A percentile compares a stretch with the other conserved stretches of the same genome.
Conservation (phyloP, 2,888 invertebrate genomes). For the Synergus gifuensis region DNA sequence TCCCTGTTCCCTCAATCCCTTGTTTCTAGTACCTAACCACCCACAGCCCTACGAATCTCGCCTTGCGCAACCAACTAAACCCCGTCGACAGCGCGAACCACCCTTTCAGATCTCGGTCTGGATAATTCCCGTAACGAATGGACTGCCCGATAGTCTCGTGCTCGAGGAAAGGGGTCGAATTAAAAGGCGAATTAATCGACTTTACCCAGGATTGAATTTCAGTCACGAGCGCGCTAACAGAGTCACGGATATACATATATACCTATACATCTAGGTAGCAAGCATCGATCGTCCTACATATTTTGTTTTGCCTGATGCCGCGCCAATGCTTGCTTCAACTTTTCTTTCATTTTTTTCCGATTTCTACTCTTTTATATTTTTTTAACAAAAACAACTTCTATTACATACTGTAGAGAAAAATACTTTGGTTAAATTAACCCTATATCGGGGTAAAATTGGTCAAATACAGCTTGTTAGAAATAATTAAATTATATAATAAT, state of each 20-base stretch:
- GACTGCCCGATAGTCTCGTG: slow-evolving; percentile 58
- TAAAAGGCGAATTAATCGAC: slow-evolving; percentile 68
- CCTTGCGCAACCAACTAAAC: slow-evolving; percentile 54
- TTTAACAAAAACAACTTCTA: too few species aligned
- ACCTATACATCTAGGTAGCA: slow-evolving; percentile 29
- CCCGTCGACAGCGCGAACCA: slow-evolving; percentile 55
- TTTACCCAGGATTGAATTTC: slow-evolving; percentile 59
- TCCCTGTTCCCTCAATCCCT: too few species aligned
- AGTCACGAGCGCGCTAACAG: slow-evolving; percentile 46
- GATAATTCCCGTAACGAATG: slow-evolving; percentile 69
- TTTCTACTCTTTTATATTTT: too few species aligned
- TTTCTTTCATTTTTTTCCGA: too few species aligned
- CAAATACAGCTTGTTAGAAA: too few species aligned
- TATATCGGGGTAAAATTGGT: too few species aligned
- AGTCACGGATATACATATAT: slow-evolving; percentile 9
- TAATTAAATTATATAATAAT: too few species aligned
- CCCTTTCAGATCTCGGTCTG: slow-evolving; percentile 64
- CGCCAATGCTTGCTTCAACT: too few species aligned
- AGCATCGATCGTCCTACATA: neutral
- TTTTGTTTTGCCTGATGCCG: too few species aligned
- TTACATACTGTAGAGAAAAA: too few species aligned
- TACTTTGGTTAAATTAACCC: too few species aligned
- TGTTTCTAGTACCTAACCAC: neutral
- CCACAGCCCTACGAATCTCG: neutral
- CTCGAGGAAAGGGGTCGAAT: slow-evolving; percentile 60